Conservation (phyloP, 2,113 vertebrate species). For the Fukomys damarensis region DNA sequence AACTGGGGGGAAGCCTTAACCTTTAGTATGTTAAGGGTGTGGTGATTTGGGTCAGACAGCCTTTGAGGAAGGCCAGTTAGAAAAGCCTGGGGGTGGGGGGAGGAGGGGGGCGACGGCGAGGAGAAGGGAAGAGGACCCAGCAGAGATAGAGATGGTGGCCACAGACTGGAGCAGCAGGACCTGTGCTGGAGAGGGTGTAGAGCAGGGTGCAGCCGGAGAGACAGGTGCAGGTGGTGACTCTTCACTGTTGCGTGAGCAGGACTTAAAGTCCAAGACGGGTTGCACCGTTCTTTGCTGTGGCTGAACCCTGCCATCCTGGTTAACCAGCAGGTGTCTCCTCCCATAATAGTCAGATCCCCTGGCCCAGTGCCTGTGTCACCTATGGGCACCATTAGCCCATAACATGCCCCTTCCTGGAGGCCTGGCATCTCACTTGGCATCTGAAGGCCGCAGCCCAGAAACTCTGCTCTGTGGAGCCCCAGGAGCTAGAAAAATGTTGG, state of each 20-base stretch:
- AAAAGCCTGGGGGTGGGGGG: background rate
- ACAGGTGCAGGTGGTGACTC: accelerated
- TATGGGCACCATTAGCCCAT: background rate
- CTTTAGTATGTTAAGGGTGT: background rate
- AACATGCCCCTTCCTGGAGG: too few species aligned
- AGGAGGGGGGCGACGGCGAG: too few species aligned
- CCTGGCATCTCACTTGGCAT: background rate
- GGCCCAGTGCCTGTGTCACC: background rate
- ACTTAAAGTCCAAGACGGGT: background rate
- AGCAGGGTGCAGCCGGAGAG: too few species aligned
- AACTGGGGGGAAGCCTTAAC: background rate
- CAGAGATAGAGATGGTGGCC: accelerated
- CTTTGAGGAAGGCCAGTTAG: background rate
- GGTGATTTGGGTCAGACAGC: accelerated
- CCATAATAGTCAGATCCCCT: background rate
- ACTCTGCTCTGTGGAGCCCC: background rate
- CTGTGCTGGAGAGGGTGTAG: accelerated
- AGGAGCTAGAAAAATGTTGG: background rate
- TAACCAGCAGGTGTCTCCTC: background rate
- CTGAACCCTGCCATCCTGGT: background rate
- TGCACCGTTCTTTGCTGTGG: too few species aligned
- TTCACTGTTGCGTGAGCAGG: background rate
- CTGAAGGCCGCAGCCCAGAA: background rate
- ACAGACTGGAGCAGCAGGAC: background rate
- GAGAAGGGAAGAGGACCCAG: background rate